Percentiles rank a stretch among this genome's conserved stretches.
Evolutionary conservation across 2,113 vertebrate species (phyloP).

Genomic region (Neopipo cinnamomea): DNA sequence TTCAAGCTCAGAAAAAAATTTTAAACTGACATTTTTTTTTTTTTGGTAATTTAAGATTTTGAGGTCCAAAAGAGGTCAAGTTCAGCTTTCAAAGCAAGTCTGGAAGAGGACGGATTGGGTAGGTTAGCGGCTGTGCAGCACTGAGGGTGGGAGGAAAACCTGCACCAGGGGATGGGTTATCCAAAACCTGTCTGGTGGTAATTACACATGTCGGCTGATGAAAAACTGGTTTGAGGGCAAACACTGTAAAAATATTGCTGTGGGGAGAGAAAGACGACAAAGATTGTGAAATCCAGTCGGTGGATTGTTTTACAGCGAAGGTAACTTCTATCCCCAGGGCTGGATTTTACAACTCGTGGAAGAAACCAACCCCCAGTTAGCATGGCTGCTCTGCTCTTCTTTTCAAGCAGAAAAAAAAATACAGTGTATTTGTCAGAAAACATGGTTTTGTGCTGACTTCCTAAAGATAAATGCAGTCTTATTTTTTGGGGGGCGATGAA

Average conservation of each 20-base stretch:
- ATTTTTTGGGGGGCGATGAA: fast-evolving
- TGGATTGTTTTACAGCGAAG: constrained; percentile 22
- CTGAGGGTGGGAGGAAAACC: not conserved
- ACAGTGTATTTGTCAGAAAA: not conserved
- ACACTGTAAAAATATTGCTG: not conserved
- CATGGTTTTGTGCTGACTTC: not conserved
- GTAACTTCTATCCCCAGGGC: constrained; percentile 10
- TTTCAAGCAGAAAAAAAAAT: not conserved
- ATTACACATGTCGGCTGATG: not conserved
- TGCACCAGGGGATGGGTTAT: not conserved
- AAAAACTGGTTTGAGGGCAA: constrained; percentile 40
- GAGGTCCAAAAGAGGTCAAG: not conserved
- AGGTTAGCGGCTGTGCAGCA: fast-evolving
- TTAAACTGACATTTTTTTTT: fast-evolving
- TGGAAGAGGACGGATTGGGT: not conserved
- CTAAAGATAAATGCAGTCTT: not conserved
- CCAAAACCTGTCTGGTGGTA: constrained; percentile 1
- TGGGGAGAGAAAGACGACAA: not conserved
- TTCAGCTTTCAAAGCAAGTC: not conserved
- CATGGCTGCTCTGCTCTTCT: not conserved
- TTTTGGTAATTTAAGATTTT: not conserved
- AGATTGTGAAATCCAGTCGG: not conserved
- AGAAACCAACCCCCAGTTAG: not conserved
- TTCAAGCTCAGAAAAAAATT: not conserved
- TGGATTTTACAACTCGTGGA: not conserved